Percentiles rank a stretch among this genome's conserved stretches.
Evolutionary conservation across 2,113 vertebrate genomes (phyloP).

Genomic region (Tyto alba): DNA sequence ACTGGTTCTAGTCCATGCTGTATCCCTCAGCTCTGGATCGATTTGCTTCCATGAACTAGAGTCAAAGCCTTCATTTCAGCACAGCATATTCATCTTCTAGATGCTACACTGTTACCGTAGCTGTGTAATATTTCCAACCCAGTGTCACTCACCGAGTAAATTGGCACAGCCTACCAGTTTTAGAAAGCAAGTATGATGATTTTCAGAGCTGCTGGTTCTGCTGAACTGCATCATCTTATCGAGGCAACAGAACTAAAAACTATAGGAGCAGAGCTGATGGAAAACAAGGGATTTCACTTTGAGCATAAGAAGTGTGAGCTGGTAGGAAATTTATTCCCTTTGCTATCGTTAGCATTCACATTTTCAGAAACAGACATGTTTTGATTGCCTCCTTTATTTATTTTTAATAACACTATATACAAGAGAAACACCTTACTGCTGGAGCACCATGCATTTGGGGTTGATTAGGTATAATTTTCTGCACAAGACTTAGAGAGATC

Average conservation of each 20-base stretch:
- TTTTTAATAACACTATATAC: conserved; percentile 22
- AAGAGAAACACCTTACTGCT: not conserved
- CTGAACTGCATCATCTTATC: not conserved
- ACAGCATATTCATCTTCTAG: not conserved
- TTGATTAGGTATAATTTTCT: conserved; percentile 18
- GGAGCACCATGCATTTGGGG: not conserved
- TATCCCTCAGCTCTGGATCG: not conserved
- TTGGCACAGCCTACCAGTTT: not conserved
- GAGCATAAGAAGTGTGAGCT: not conserved
- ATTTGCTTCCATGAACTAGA: not conserved
- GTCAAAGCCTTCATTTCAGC: not conserved
- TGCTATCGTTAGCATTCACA: not conserved
- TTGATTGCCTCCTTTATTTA: conserved; percentile 16
- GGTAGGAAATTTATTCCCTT: not conserved
- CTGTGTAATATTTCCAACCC: not conserved
- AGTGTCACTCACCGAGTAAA: not conserved
- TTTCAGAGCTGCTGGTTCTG: not conserved
- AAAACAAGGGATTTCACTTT: not conserved
- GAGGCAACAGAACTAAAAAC: not conserved
- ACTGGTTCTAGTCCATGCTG: not conserved
- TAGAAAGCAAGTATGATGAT: not conserved
- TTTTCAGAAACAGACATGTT: conserved; percentile 12
- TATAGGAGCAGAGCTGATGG: not conserved
- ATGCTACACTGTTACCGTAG: not conserved
- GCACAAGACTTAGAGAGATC: not conserved